Evolutionary conservation across 2,888 invertebrate genomes (phyloP).

Genomic region (Rotaria magnacalcarata): DNA sequence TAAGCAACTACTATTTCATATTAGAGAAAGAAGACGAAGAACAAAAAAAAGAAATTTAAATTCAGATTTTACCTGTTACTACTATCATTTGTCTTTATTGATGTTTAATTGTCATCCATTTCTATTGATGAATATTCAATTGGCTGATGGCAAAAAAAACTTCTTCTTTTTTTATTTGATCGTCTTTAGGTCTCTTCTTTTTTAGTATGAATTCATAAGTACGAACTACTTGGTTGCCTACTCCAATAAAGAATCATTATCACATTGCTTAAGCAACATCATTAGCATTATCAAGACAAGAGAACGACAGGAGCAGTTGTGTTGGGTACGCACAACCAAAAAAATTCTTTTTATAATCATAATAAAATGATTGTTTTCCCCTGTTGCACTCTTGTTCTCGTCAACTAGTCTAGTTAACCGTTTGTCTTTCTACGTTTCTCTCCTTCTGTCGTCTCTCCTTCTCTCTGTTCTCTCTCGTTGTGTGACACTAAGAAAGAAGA

Average conservation of each 20-base stretch:
- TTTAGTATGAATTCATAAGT: neutral
- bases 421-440: conserved; percentile 3
- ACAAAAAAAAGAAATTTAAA: neutral
- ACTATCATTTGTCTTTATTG: neutral
- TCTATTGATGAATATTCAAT: neutral
- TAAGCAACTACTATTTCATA: neutral
- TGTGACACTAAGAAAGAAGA: neutral
- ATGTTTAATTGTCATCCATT: no score
- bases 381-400: neutral
- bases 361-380: neutral
- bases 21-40: neutral
- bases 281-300: neutral
- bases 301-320: neutral
- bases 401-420: neutral
- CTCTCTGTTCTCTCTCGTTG: neutral
- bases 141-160: neutral
- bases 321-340: neutral
- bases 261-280: neutral
- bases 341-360: neutral
- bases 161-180: neutral
- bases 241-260: neutral
- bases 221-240: neutral
- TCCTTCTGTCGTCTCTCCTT: neutral
- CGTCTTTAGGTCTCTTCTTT: no score
- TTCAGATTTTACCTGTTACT: neutral